Evolutionary conservation across 2,113 vertebrate species (phyloP), one percentile per base, ranked within the genome.

Genomic region (Regulus satrapa): DNA sequence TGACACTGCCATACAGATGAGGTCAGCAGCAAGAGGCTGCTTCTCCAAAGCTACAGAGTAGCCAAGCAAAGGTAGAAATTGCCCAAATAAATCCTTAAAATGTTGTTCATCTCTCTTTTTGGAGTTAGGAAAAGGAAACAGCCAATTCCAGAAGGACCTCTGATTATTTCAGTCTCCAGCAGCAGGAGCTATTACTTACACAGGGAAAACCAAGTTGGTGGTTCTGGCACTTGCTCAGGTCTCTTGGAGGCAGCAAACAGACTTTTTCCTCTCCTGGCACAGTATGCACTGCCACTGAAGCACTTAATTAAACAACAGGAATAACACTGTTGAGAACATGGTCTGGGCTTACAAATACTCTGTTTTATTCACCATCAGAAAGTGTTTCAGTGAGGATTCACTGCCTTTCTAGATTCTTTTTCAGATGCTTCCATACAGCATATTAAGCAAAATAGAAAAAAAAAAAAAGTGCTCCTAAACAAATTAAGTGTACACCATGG

Each of bases 251-350:
- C 11, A 88, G 85, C 69, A 94, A 56, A 92, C 36, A 63, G 14
- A 66, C 28, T 59, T 80, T 31, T 12, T 49, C 38, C 75, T 94
- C 32, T 86, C 55, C 26, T 87, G 82, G 78, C 75, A 80, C 84
- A 63, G 40, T 3, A 10, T 23, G 32, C 2, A 3, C 59, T 77
- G 71, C 68, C 86, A 58, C 75, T 58, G 71, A 85, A 88, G 63
- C 46, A 81, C 61, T 87, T 89, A 56, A 92, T 93, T 89, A 93
- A 88, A 89, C 24, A 63, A 55, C 62, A 75, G 43, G 93, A 96
- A 68, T 61, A 85, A 88, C n/a, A 58, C 54, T 79, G 45, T 2
- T 48, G 48, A 85, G 80, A 93, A 87, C 51, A 74, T 14, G 71
- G 52, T 32, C 48, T 14, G 34, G 40, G 48, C 61, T 78, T 64